Conservation (phyloP, 2,113 vertebrate genomes). For the Corvus moneduloides region DNA sequence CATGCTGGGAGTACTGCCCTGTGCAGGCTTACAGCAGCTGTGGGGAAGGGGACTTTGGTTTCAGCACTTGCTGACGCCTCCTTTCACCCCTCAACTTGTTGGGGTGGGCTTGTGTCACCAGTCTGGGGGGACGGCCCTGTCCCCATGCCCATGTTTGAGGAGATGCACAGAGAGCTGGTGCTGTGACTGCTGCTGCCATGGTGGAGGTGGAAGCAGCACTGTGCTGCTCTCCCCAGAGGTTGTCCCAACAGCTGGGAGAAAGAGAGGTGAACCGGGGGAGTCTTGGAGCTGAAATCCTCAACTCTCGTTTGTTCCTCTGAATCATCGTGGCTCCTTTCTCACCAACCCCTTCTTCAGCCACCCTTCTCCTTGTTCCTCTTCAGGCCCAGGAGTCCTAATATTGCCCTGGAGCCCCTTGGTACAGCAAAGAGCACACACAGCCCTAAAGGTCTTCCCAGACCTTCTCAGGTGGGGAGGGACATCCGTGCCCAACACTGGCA, state of each 20-base stretch:
- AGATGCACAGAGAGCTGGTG: not conserved
- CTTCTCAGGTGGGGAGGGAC: not conserved
- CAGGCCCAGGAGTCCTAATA: not conserved
- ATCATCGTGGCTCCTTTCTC: rapidly evolving
- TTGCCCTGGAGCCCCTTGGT: not conserved
- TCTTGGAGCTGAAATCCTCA: not conserved
- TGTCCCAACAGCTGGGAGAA: not conserved
- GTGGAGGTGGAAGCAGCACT: not conserved
- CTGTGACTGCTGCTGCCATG: rapidly evolving
- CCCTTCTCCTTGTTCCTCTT: not conserved
- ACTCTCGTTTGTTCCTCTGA: not conserved
- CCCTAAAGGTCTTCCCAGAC: not conserved
- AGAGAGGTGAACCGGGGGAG: not conserved
- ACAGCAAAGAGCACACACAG: not conserved
- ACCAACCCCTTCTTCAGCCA: rapidly evolving
- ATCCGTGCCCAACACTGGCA: rapidly evolving
- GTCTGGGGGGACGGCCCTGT: not conserved
- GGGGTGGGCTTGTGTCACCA: rapidly evolving
- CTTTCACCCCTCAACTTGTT: not conserved
- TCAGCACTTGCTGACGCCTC: not conserved
- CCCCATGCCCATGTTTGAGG: not conserved
- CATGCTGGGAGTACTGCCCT: rapidly evolving
- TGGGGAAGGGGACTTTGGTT: not conserved
- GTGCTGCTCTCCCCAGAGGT: not conserved
- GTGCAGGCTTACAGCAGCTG: rapidly evolving